Evolutionary conservation across 2,797 vertebrate species (phyloP).

Genomic region (Melanotaenia parkinsoni): DNA sequence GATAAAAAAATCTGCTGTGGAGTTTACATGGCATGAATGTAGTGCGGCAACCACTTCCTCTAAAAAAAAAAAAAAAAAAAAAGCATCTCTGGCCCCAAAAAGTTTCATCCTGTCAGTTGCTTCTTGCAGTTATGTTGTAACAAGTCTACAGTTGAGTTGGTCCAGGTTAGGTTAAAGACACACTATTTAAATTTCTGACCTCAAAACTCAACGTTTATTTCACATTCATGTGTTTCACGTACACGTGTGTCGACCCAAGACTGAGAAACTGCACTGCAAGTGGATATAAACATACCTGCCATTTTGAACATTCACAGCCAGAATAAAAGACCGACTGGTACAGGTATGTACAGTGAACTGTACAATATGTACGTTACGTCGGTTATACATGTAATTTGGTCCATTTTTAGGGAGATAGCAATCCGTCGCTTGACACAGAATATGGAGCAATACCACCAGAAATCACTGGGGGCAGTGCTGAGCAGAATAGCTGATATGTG

Average conservation of each 20-base stretch:
- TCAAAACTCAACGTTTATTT: not conserved
- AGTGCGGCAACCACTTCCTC: conserved; percentile 29
- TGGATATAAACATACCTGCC: too few relatives aligned
- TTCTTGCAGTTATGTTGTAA: conserved; percentile 29
- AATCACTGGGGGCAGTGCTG: too few relatives aligned
- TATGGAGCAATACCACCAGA: too few relatives aligned
- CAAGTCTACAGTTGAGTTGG: conserved; percentile 17
- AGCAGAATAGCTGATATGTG: too few relatives aligned
- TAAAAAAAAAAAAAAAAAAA: conserved; percentile 69
- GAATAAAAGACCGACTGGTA: not conserved
- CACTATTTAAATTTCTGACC: not conserved
- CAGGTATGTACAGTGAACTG: too few relatives aligned
- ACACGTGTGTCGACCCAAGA: too few relatives aligned
- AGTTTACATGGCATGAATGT: conserved; percentile 48
- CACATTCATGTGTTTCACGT: too few relatives aligned
- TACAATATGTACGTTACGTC: too few relatives aligned
- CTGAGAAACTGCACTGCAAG: not conserved
- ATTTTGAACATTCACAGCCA: not conserved
- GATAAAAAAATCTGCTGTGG: conserved; percentile 41
- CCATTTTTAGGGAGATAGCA: too few relatives aligned
- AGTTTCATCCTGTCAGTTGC: conserved; percentile 35
- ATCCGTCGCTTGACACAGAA: too few relatives aligned
- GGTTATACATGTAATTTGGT: too few relatives aligned
- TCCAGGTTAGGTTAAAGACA: conserved; percentile 11
- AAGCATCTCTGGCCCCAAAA: conserved; percentile 45